Conservation (phyloP, 2,888 invertebrate species). For the Thecocarcelia acutangulata region DNA sequence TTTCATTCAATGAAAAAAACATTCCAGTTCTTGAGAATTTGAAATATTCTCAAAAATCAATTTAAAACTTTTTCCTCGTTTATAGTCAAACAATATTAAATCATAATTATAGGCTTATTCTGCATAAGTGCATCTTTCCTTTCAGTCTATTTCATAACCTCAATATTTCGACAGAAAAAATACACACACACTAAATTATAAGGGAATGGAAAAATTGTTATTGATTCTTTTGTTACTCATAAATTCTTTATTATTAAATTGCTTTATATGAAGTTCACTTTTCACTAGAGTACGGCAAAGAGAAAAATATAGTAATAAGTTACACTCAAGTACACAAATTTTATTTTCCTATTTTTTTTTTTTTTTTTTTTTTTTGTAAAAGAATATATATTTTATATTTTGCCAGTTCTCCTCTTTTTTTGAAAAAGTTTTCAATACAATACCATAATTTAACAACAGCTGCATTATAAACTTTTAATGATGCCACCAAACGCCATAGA, state of each 20-base stretch:
- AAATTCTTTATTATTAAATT: conserved; percentile 64
- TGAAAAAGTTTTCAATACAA: conserved; percentile 67
- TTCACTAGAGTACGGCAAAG: conserved; percentile 18
- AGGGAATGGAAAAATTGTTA: conserved; percentile 27
- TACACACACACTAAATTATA: not conserved
- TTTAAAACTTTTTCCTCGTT: conserved; percentile 21
- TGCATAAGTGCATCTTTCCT: conserved; percentile 1
- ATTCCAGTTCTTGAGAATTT: not conserved
- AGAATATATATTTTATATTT: conserved; percentile 4
- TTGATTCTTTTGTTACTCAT: conserved; percentile 52
- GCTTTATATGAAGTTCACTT: conserved; percentile 59
- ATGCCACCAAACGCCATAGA: conserved; percentile 67
- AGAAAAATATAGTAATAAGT: conserved; percentile 39
- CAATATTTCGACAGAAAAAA: conserved; percentile 12
- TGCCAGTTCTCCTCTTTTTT: conserved; percentile 7
- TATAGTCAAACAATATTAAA: conserved; percentile 51
- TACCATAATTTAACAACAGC: conserved; percentile 68
- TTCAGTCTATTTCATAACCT: conserved; percentile 35
- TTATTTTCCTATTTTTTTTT: conserved; percentile 29
- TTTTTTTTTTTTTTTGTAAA: too few species aligned
- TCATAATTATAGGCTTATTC: conserved; percentile 54
- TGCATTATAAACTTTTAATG: conserved; percentile 70
- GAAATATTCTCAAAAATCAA: conserved; percentile 26
- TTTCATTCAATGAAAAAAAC: not conserved
- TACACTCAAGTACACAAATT: conserved; percentile 60